phyloP scores from a whole-genome alignment of 1,140 invertebrate species.

The Venturia canescens region DNA sequence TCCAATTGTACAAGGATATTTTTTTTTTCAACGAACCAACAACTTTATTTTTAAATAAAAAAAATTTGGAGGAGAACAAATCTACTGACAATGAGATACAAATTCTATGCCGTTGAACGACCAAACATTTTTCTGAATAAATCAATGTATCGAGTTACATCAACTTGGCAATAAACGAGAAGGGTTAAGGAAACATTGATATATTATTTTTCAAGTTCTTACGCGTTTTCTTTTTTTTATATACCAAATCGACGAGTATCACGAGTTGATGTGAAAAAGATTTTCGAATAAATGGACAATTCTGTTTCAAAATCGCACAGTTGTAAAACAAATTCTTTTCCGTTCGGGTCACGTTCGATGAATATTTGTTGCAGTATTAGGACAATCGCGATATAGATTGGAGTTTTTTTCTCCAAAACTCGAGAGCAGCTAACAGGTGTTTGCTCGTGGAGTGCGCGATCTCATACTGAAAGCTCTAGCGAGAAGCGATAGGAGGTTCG shows the following conservation, averaged over 20 bases:
- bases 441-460: slow-evolving; percentile 63
- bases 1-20: background rate
- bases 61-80: background rate
- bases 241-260: slow-evolving; percentile 32
- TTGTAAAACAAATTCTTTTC: no score
- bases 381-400: background rate
- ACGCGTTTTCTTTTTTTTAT: slow-evolving; percentile 24
- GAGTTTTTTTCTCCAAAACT: background rate
- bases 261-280: background rate
- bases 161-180: slow-evolving; percentile 36
- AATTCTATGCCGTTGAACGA: background rate
- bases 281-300: background rate
- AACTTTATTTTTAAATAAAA: no score
- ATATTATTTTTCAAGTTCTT: slow-evolving; percentile 21
- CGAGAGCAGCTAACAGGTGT: slow-evolving; percentile 62
- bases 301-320: no score
- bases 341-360: background rate
- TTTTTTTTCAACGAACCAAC: background rate
- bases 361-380: slow-evolving; percentile 10
- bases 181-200: slow-evolving; percentile 50
- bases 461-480: slow-evolving; percentile 57
- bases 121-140: background rate
- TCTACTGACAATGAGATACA: background rate
- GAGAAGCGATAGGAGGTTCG: slow-evolving; percentile 36
- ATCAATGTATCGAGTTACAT: slow-evolving; percentile 35